phyloP scores from a whole-genome alignment of 1,140 invertebrate species.

The Delia radicum region DNA sequence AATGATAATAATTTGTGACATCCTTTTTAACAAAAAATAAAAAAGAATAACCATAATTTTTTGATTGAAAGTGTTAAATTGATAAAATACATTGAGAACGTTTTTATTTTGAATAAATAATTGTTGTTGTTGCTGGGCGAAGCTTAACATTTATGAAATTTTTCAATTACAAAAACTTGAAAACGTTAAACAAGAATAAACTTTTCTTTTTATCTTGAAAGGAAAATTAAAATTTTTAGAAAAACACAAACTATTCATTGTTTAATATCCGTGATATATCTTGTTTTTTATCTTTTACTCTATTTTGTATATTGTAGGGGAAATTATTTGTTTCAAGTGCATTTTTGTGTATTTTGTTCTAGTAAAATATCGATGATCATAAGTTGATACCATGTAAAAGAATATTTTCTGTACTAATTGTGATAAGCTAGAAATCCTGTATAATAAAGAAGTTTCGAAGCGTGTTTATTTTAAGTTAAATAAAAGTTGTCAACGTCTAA shows the following conservation, averaged over 20 bases:
- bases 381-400: too few species aligned
- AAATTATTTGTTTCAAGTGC: not conserved
- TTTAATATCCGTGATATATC: not conserved
- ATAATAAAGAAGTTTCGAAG: too few species aligned
- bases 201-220: not conserved
- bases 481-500: too few species aligned
- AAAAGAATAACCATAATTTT: not conserved
- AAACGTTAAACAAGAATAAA: not conserved
- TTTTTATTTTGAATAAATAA: not conserved
- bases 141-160: not conserved
- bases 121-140: not conserved
- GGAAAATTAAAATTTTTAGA: not conserved
- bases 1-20: slow-evolving; percentile 23
- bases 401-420: not conserved
- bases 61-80: slow-evolving; percentile 24
- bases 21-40: slow-evolving; percentile 4
- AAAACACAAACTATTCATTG: not conserved
- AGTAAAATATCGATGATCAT: too few species aligned
- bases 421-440: too few species aligned
- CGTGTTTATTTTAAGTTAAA: too few species aligned
- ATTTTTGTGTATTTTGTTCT: not conserved
- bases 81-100: not conserved
- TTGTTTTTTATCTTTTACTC: not conserved
- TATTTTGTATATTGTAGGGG: not conserved
- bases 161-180: not conserved